Evolutionary conservation across 2,113 vertebrate genomes (phyloP), one percentile per base, ranked within the genome.

Genomic region (Cynocephalus volans): DNA sequence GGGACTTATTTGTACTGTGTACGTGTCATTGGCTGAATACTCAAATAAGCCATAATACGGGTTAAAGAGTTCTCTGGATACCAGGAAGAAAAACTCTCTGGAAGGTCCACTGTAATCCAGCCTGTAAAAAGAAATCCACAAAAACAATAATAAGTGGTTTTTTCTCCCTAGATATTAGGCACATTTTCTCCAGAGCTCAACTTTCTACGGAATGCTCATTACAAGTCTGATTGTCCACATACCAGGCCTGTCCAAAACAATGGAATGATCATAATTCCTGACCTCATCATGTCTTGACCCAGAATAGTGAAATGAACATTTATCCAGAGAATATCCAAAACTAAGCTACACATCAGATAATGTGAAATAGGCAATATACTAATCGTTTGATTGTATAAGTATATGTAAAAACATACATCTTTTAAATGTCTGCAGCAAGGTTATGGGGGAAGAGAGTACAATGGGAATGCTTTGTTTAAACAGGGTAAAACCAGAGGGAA

Each of bases 1-100:
- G 94, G 99, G 99, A 99, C 99, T 99, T 98, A 99, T 99, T 98
- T 99, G 99, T 94, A 99, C 99, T 54, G 99, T 99, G 97, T 99
- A 99, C 6, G 99, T 99, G 98, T 99, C 99, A 0, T 99, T 99
- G 98, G 99, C 99, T 62, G 99, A 99, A 98, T 99, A 99, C 97
- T 99, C 99, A 98, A 99, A 99, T 96, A 99, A 99, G 97, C 99
- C 99, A 62, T 99, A 99, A 98, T 99, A 99, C 0, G 99, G 99
- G 98, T 99, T 99, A 98, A 99, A 99, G 95, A 99, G 99, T 96
- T 99, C 99, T 98, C 99, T 99, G 87, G 99, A 99, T 84, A 99
- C 99, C 97, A 99, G 98, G 99, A 99, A 99, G 99, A 99, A 99
- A 97, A 99, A 99, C 97, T 99, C 99, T 97, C 99, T 99, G 58